Base-by-base conservation (phyloP, 2,113 vertebrate species). In the Cyprinodon variegatus region DNA sequence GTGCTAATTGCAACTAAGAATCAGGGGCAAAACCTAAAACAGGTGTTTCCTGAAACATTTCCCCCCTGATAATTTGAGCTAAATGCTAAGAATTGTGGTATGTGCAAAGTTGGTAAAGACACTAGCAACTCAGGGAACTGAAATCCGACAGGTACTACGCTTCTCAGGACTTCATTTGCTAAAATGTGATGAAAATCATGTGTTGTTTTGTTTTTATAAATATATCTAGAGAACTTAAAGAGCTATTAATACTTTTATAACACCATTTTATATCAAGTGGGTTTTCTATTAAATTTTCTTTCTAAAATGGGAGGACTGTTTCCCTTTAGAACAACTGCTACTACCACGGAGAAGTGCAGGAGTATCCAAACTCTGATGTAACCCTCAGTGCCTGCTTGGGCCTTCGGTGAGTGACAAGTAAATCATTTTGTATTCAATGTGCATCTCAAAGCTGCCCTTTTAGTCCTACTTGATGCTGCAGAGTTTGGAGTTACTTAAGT, bases 291-390 rank as follows among this genome's bases (percentile, higher is more conserved):
- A 60, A 60, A 38, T 39, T 57, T 39, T 69, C 11, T n/a, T 15
- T 61, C n/a, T 38, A 13, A 11, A 15, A 11, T 36, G 1, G 43
- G 45, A 36, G 60, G 36, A 17, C 22, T 43, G 13, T 40, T 43
- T 38, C 40, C 82, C 20, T 91, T 40, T 65, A 94, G 94, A 90
- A 89, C 45, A 93, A 95, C 88, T 95, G 94, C 88, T 95, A 94
- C 81, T 95, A 95, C 80, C 94, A 95, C 0, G 94, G 94, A 22
- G 81, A 89, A 60, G 94, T 95, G 66, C 84, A 90, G 76, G 89
- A 79, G 0, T 88, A 91, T 20, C 74, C 70, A 1, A 61, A 84
- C 79, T 95, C 94, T 12, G 93, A 94, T 22, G 91, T 95, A 72
- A 94, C 89, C 74, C 84, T 95, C 84, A 95, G 94, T 71, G 78